Evolutionary conservation across 1,140 invertebrate genomes (phyloP).

Genomic region (Polyergus mexicanus): DNA sequence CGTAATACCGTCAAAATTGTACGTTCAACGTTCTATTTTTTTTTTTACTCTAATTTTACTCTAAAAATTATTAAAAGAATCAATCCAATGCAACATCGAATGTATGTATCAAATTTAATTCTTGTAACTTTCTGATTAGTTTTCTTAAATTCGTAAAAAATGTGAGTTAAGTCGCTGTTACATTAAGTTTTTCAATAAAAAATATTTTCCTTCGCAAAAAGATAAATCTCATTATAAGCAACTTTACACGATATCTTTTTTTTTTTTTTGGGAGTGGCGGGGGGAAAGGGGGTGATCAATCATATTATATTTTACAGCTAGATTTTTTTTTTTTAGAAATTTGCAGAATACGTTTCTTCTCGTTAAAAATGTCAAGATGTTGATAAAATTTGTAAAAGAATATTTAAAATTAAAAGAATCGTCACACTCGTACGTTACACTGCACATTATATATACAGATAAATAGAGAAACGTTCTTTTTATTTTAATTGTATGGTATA

Average conservation of each 20-base stretch:
- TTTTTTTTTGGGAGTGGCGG: too few relatives aligned
- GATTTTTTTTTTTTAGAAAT: background rate
- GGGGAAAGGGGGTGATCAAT: too few relatives aligned
- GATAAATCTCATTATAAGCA: background rate
- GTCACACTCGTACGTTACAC: background rate
- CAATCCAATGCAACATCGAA: background rate
- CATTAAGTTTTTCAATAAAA: background rate
- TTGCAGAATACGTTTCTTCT: background rate
- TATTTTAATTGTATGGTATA: background rate
- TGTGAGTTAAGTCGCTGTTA: background rate
- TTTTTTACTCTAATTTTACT: too few relatives aligned
- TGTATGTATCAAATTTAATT: background rate
- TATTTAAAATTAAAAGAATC: constrained; percentile 6
- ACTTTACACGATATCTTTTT: too few relatives aligned
- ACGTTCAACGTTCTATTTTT: background rate
- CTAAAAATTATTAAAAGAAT: too few relatives aligned
- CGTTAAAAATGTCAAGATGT: background rate
- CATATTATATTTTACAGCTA: background rate
- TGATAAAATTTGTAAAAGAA: background rate
- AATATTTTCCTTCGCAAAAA: background rate
- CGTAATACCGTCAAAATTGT: background rate
- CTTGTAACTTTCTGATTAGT: background rate
- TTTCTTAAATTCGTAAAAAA: background rate
- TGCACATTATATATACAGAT: background rate
- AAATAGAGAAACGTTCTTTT: constrained; percentile 6